Evolutionary conservation across 2,888 invertebrate genomes (phyloP), one percentile per base, ranked within the genome.

Genomic region (Digitonthophagus gazella): DNA sequence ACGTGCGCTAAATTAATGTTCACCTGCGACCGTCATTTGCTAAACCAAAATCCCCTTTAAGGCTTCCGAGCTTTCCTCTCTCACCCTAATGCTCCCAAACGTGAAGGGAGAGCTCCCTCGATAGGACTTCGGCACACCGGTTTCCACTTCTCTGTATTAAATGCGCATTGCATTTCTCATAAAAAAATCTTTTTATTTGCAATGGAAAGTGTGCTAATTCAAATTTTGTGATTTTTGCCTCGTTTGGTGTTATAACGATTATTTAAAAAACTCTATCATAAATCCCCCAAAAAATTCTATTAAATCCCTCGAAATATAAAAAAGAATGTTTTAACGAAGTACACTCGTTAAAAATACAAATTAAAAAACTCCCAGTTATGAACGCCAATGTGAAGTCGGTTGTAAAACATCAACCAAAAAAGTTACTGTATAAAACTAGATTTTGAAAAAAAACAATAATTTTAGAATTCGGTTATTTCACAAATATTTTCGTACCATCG

Each of bases 1-100:
- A 61, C 61, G 61, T 20, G 61, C 20, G 61, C 18, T 18, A 61
- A 61, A 61, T 61, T 61, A 61, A 61, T 61, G 61, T 61, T 61
- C 61, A 61, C 61, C 61, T 61, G 20, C 61, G 61, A 61, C 61
- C 61, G 61, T 20, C 61, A 61, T 61, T 61, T 61, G 61, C 61
- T 61, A 61, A 61, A 61, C 61, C 19, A n/a, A 61, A 61, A 61
- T 61, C 61, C 61, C 61, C 20, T 61, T 19, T 20, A 61, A 18
- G n/a, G 61, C 18, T 61, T 61, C n/a, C 61, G 61, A 20, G 61
- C 18, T 20, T 19, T 61, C 19, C 18, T 20, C 19, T n/a, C 18
- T n/a, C 61, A 16, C 61, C 61, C 61, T 20, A 61, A 18, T 61
- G 18, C 18, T 18, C 61, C 61, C 54, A 6, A 44, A 6, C 54